Percentiles rank a stretch among this genome's conserved stretches.
Evolutionary conservation across 2,888 invertebrate species (phyloP).

Genomic region (Eudemis profundana): DNA sequence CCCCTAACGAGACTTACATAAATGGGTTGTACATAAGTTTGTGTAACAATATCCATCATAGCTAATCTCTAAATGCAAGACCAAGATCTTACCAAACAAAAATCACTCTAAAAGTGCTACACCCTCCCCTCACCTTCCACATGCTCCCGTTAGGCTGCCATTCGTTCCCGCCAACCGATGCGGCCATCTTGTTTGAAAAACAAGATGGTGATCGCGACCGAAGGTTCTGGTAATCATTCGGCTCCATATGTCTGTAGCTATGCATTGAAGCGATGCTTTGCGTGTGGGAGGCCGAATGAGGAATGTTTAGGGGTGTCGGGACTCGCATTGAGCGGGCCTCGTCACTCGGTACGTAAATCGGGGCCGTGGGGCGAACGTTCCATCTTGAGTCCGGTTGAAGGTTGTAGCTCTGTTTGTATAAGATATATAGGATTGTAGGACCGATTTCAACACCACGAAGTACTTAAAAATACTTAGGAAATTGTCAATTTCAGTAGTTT

Average conservation of each 20-base stretch:
- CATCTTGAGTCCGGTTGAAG: slow-evolving; percentile 79
- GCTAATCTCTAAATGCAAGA: slow-evolving; percentile 13
- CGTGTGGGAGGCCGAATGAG: slow-evolving; percentile 80
- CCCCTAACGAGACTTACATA: too few species aligned
- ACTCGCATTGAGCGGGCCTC: slow-evolving; percentile 70
- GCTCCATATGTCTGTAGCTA: slow-evolving; percentile 82
- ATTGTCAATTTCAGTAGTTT: too few species aligned
- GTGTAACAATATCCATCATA: too few species aligned
- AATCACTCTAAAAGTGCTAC: slow-evolving; percentile 64
- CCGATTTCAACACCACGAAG: slow-evolving; percentile 31
- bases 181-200: slow-evolving; percentile 83
- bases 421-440: slow-evolving; percentile 40
- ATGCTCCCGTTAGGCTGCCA: slow-evolving; percentile 77
- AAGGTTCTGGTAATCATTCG: slow-evolving; percentile 81
- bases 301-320: slow-evolving; percentile 77
- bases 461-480: neutral
- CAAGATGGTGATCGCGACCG: slow-evolving; percentile 84
- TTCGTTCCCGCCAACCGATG: slow-evolving; percentile 80
- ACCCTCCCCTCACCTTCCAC: slow-evolving; percentile 85
- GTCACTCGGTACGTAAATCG: slow-evolving; percentile 78
- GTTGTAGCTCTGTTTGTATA: slow-evolving; percentile 80
- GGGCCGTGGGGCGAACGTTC: slow-evolving; percentile 82
- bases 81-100: slow-evolving; percentile 76
- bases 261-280: slow-evolving; percentile 84
- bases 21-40: too few species aligned